These are phyloP conservation scores for Ictalurus punctatus DNA, from an alignment of 2,113 vertebrate species.

Conservation along the genomic window DNA sequence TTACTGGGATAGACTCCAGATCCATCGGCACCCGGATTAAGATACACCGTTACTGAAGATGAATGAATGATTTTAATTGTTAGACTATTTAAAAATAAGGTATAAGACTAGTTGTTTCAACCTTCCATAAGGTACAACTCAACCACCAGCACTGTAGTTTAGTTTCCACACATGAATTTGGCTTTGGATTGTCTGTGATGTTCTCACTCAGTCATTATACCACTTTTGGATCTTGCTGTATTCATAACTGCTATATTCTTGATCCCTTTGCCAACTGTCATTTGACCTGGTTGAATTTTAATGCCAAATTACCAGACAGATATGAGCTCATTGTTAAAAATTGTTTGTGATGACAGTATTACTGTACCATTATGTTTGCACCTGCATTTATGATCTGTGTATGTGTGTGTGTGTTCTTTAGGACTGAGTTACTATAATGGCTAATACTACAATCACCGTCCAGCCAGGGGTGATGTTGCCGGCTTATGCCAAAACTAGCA, in stretches of 20 bases:
- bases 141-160: neutral
- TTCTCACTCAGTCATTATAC: neutral
- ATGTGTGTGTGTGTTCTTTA: neutral
- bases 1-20: neutral
- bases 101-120: neutral
- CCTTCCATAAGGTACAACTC: neutral
- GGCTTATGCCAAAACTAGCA: neutral
- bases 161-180: neutral
- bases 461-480: slow-evolving; percentile 21
- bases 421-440: neutral
- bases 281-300: neutral
- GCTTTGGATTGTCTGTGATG: neutral
- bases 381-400: neutral
- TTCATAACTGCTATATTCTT: neutral
- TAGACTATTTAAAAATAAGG: neutral
- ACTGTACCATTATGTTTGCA: neutral
- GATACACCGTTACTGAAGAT: neutral
- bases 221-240: neutral
- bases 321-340: neutral
- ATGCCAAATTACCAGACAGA: neutral
- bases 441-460: slow-evolving; percentile 20
- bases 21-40: neutral
- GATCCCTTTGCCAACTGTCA: neutral
- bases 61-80: neutral
- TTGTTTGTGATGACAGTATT: neutral